Evolutionary conservation across 2,113 vertebrate species (phyloP).

Genomic region (Chionomys nivalis): DNA sequence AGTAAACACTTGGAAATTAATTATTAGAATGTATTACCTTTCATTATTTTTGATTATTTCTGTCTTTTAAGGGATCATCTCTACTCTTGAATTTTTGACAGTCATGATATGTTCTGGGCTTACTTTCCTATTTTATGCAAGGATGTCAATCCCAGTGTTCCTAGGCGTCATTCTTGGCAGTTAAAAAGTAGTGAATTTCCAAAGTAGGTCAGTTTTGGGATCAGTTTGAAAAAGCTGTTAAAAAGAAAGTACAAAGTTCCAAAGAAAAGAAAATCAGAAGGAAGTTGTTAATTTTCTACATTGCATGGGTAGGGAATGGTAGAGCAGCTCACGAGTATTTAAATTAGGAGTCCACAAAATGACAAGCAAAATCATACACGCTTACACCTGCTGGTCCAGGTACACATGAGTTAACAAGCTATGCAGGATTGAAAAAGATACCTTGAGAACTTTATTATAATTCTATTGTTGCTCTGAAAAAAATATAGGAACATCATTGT

Average conservation of each 20-base stretch:
- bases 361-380: not conserved
- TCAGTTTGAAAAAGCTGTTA: conserved; percentile 5
- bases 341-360: not conserved
- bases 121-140: not conserved
- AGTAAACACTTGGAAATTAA: not conserved
- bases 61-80: not conserved
- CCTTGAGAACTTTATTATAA: not conserved
- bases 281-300: not conserved
- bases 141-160: conserved; percentile 19
- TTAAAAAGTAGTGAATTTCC: conserved; percentile 9
- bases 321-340: not conserved
- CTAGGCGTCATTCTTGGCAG: not conserved
- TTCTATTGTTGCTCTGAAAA: not conserved
- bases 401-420: not conserved
- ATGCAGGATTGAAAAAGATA: not conserved
- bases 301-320: not conserved
- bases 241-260: not conserved
- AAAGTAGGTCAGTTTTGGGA: conserved; percentile 57
- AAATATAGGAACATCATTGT: not conserved
- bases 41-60: not conserved
- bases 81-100: not conserved
- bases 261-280: not conserved
- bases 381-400: not conserved
- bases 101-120: not conserved
- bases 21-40: not conserved